A percentile compares a stretch with the other conserved stretches of the same genome.
Conservation (phyloP, 2,797 vertebrate species). For the Melanotaenia trifasciata region DNA sequence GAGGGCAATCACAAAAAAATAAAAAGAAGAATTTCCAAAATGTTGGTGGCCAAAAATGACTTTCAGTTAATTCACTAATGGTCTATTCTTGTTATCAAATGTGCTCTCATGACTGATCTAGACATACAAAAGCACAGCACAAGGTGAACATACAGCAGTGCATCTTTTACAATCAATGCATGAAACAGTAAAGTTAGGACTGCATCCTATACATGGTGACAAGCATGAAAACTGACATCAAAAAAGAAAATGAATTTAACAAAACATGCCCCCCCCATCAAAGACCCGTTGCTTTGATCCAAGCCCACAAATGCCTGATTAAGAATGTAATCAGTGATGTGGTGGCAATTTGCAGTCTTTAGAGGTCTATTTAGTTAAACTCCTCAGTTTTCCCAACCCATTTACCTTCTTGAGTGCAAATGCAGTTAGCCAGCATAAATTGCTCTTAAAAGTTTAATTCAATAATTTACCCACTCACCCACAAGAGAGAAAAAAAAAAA, state of each 20-base stretch:
- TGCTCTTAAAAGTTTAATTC: conserved; percentile 69
- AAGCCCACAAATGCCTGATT: conserved; percentile 42
- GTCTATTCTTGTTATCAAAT: conserved; percentile 39
- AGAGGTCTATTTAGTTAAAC: conserved; percentile 56
- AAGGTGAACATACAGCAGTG: conserved; percentile 42
- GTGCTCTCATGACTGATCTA: conserved; percentile 39
- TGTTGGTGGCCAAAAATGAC: conserved; percentile 17
- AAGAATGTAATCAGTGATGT: conserved; percentile 44
- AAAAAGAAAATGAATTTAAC: conserved; percentile 44
- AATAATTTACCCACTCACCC: conserved; percentile 78
- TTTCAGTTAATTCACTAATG: conserved; percentile 12
- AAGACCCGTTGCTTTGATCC: conserved; percentile 43
- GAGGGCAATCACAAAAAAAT: conserved; percentile 5
- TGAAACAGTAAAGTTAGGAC: conserved; percentile 47
- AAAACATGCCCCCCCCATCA: conserved; percentile 45
- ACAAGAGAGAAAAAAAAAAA: conserved; percentile 29
- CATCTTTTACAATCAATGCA: conserved; percentile 47
- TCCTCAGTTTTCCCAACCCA: conserved; percentile 42
- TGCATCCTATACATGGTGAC: conserved; percentile 38
- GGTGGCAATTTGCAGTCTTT: conserved; percentile 54
- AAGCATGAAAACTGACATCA: conserved; percentile 52
- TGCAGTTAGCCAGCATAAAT: conserved; percentile 79
- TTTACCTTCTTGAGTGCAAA: conserved; percentile 78
- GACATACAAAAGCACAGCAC: conserved; percentile 19
- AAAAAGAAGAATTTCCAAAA: conserved; percentile 24